Conservation (phyloP, 2,113 vertebrate genomes). For the Sakesphorus luctuosus region DNA sequence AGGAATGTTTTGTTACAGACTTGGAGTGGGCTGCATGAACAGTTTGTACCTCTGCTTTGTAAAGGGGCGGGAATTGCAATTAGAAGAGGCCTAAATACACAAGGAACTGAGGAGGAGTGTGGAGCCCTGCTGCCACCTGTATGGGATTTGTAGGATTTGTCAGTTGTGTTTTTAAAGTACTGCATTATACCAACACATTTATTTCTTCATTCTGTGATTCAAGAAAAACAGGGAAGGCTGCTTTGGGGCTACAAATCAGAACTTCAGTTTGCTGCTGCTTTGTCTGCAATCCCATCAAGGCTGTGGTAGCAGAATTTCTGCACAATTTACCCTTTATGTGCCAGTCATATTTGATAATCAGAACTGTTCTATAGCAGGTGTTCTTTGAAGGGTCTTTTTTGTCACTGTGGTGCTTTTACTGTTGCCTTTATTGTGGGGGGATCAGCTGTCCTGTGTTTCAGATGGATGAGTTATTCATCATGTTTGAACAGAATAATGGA, state of each 20-base stretch:
- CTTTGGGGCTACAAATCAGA: not conserved
- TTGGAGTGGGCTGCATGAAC: not conserved
- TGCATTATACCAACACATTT: not conserved
- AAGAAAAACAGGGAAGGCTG: not conserved
- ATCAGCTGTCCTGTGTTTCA: not conserved
- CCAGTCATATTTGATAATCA: not conserved
- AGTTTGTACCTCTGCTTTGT: not conserved
- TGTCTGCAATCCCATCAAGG: not conserved
- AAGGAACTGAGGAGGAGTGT: not conserved
- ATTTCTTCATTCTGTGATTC: not conserved
- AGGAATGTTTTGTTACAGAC: not conserved
- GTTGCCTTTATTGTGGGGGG: not conserved
- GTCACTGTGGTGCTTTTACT: not conserved
- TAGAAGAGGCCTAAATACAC: not conserved
- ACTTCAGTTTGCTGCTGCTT: not conserved
- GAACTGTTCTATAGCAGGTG: not conserved
- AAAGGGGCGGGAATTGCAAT: not conserved
- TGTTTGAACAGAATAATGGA: not conserved
- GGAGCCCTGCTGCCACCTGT: not conserved
- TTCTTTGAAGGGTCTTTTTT: not conserved
- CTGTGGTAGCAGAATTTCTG: not conserved
- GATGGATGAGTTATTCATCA: rapidly evolving
- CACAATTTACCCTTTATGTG: not conserved
- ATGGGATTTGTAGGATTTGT: not conserved
- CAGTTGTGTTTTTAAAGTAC: not conserved